Evolutionary conservation across 2,113 vertebrate genomes (phyloP), one percentile per base, ranked within the genome.

Genomic region (Aspiorhynchus laticeps): DNA sequence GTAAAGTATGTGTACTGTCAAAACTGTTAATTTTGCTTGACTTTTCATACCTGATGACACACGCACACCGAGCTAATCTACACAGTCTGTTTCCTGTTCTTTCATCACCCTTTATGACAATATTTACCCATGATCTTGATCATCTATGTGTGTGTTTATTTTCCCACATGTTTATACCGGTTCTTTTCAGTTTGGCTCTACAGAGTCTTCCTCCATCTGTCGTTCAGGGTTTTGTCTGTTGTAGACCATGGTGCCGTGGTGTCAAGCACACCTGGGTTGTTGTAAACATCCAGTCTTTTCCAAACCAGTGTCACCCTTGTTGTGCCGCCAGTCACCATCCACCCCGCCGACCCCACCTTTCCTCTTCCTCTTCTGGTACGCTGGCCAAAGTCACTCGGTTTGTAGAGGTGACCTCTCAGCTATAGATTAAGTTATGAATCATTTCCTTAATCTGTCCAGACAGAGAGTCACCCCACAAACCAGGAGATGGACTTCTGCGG

Each of bases 391-490:
- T 93, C 91, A 89, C 89, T 88, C 90, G 92, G 91, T 93, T 93
- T 94, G 91, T 94, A 89, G 92, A 95, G 93, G 93, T 96, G 95
- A 95, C 94, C 94, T 61, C 82, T 86, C 88, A 88, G 88, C 91
- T 92, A 90, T 85, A 91, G 91, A 95, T 94, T 91, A 94, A 94
- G 92, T 94, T 95, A 94, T 94, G 92, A 91, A 95, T 94, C 91
- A 93, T 90, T 92, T 91, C 82, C 90, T 81, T 95, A 95, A 95
- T 95, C 92, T 90, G 89, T 83, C 80, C 91, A 93, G 94, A 95
- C 93, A 93, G 93, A 92, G 81, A 87, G 85, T 90, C 85, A 86
- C 76, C 91, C 90, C 90, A 91, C 86, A 91, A 92, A 90, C 77
- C 83, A 91, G 89, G 92, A 91, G 91, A 89, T 92, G 91, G 93